Conservation (phyloP, 2,797 vertebrate species). For the Apogon hyalosoma region DNA sequence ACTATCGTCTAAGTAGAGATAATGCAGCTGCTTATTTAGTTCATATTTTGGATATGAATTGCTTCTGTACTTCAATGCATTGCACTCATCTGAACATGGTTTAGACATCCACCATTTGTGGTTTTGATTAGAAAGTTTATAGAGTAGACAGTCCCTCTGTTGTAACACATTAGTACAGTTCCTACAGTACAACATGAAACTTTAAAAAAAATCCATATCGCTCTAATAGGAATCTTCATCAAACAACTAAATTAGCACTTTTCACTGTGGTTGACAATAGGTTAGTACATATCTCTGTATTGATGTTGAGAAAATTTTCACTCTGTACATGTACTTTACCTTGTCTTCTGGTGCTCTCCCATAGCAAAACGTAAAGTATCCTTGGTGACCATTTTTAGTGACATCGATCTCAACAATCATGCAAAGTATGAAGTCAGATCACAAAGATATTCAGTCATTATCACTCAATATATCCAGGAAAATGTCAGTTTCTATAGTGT, state of each 20-base stretch:
- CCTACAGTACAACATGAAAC: constrained; percentile 22
- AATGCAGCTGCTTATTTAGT: constrained; percentile 27
- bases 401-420: constrained; percentile 25
- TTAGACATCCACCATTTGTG: constrained; percentile 38
- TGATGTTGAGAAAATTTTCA: constrained; percentile 39
- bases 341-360: constrained; percentile 61
- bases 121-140: constrained; percentile 34
- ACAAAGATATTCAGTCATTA: constrained; percentile 22
- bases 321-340: constrained; percentile 40
- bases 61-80: constrained; percentile 35
- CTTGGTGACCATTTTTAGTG: constrained; percentile 32
- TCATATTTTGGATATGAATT: constrained; percentile 28
- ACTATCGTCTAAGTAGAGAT: constrained; percentile 33
- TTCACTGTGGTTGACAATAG: constrained; percentile 59
- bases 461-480: constrained; percentile 21
- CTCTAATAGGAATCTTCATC: constrained; percentile 32
- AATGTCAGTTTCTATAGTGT: constrained; percentile 23
- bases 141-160: constrained; percentile 32
- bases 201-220: constrained; percentile 34
- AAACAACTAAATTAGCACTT: constrained; percentile 43
- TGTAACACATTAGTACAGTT: constrained; percentile 40
- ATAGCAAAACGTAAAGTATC: constrained; percentile 39
- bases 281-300: constrained; percentile 60
- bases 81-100: constrained; percentile 30
- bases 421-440: constrained; percentile 28